Percentiles rank a stretch among this genome's conserved stretches.
These are phyloP conservation scores for Anguilla anguilla DNA, from an alignment of 2,797 vertebrate species.

Conservation along the genomic window DNA sequence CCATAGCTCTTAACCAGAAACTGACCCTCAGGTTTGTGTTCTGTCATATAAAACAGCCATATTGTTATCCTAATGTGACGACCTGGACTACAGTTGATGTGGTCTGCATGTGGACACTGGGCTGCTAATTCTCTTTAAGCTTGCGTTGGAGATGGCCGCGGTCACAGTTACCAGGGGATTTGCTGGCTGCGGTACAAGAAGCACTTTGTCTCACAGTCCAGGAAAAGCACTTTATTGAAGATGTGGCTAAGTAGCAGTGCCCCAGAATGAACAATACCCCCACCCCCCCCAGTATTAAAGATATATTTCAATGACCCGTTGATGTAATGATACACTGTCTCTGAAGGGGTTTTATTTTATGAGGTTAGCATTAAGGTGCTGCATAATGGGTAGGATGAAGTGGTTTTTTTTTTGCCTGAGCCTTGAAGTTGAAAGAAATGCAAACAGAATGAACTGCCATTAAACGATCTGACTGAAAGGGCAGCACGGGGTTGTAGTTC, in stretches of 20 bases:
- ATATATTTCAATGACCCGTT: slow-evolving; percentile 3
- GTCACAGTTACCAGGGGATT: slow-evolving; percentile 15
- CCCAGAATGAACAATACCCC: neutral
- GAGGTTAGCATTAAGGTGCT: neutral
- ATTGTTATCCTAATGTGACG: neutral
- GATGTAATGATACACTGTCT: slow-evolving; percentile 5
- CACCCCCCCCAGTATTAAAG: neutral
- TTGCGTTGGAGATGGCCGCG: slow-evolving; percentile 43
- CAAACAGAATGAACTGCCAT: too few species aligned
- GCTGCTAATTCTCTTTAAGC: slow-evolving; percentile 42
- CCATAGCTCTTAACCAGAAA: neutral
- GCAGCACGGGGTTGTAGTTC: neutral
- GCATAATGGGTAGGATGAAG: neutral
- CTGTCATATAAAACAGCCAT: neutral
- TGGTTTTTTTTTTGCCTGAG: neutral
- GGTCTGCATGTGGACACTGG: neutral
- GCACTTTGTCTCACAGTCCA: neutral
- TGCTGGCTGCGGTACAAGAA: slow-evolving; percentile 11
- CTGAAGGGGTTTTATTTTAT: slow-evolving; percentile 11
- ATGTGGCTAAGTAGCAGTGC: neutral
- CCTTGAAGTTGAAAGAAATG: too few species aligned
- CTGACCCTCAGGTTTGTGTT: neutral
- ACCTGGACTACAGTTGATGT: neutral
- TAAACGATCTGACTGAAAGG: neutral
- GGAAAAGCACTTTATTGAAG: slow-evolving; percentile 17